A percentile compares a stretch with the other conserved stretches of the same genome.
phyloP scores from a whole-genome alignment of 2,113 vertebrate genomes.

The Dicerorhinus sumatrensis region DNA sequence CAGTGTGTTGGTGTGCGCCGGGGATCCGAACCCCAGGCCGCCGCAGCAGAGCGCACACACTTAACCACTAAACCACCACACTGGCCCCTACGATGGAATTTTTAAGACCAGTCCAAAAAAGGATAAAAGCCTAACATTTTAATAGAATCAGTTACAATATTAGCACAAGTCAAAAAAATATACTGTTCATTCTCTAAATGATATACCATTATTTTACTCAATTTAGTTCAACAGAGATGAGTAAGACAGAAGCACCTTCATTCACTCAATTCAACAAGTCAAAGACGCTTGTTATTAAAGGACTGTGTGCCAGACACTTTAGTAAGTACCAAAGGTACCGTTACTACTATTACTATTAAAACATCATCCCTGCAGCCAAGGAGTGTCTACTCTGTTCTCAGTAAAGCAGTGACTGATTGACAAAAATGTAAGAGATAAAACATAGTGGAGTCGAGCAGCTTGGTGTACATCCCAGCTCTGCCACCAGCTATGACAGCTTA shows the following conservation, averaged over 20 bases:
- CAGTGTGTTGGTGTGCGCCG: too few species aligned
- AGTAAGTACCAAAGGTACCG: not conserved
- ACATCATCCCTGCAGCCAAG: not conserved
- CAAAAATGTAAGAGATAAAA: not conserved
- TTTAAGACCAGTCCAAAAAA: not conserved
- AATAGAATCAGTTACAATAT: not conserved
- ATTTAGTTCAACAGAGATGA: not conserved
- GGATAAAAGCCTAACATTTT: conserved; percentile 13
- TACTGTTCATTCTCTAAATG: not conserved
- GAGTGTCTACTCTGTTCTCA: not conserved
- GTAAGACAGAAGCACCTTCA: not conserved
- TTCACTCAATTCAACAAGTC: not conserved
- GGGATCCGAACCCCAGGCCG: too few species aligned
- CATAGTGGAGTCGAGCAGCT: not conserved
- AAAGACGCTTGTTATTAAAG: not conserved
- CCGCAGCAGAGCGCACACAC: too few species aligned
- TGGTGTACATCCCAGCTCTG: not conserved
- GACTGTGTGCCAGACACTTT: not conserved
- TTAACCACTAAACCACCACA: too few species aligned
- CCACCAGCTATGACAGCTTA: not conserved
- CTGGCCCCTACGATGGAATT: not conserved
- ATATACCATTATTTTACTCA: not conserved
- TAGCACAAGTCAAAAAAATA: not conserved
- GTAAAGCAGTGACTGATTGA: not conserved
- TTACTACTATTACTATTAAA: not conserved